Evolutionary conservation across 2,797 vertebrate species (phyloP).

Genomic region (Labeo calbasu): DNA sequence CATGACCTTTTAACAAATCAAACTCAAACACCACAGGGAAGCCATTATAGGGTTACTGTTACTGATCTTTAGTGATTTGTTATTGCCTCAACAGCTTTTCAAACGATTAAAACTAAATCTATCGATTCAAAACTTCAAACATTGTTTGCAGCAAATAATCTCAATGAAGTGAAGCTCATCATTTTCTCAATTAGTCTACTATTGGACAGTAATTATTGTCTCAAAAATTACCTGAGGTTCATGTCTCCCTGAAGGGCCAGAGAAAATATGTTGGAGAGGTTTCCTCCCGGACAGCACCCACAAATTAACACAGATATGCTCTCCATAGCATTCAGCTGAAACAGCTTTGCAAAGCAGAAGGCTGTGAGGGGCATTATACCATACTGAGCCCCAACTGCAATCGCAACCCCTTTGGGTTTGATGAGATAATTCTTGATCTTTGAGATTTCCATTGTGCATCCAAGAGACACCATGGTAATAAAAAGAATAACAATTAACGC

Average conservation of each 20-base stretch:
- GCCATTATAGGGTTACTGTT: neutral
- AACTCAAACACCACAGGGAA: neutral
- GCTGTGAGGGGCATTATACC: constrained; percentile 85
- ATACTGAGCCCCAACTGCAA: constrained; percentile 80
- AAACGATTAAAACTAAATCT: neutral
- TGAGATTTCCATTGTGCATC: constrained; percentile 83
- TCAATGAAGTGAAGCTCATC: neutral
- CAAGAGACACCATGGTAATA: constrained; percentile 77
- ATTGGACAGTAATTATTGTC: neutral
- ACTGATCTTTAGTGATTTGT: neutral
- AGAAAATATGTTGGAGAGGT: constrained; percentile 80
- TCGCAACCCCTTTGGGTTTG: constrained; percentile 80
- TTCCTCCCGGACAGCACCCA: constrained; percentile 84
- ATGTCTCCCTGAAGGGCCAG: constrained; percentile 81
- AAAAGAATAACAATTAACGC: constrained; percentile 64
- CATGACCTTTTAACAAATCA: neutral
- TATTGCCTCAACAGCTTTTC: neutral
- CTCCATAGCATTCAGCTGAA: constrained; percentile 70
- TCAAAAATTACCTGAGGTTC: constrained; percentile 84
- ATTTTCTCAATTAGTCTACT: neutral
- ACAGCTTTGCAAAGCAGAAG: constrained; percentile 76
- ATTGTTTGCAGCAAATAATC: neutral
- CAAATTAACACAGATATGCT: constrained; percentile 82
- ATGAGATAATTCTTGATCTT: constrained; percentile 82
- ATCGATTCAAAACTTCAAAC: neutral